Conservation (phyloP, 1,140 invertebrate species). For the Delia radicum region DNA sequence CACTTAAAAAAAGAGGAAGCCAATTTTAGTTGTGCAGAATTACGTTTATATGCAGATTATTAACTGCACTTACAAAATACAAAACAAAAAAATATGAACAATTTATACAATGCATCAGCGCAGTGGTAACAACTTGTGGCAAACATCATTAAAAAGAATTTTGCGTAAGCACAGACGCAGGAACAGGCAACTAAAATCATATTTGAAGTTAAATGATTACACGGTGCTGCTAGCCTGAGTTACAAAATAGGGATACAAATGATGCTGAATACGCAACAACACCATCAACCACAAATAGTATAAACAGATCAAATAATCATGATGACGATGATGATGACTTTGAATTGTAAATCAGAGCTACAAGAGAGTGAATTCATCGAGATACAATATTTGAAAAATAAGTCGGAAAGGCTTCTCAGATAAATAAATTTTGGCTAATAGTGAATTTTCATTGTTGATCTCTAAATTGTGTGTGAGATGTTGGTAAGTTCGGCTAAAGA, state of each 20-base stretch:
- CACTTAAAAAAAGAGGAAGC: slow-evolving; percentile 4
- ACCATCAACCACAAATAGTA: neutral
- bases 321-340: neutral
- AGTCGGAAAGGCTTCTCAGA: no score
- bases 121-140: slow-evolving; percentile 16
- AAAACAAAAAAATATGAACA: neutral
- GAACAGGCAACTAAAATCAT: neutral
- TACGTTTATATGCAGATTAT: slow-evolving; percentile 18
- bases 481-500: no score
- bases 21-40: neutral
- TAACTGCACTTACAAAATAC: neutral
- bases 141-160: slow-evolving; percentile 23
- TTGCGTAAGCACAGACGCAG: slow-evolving; percentile 1
- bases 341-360: no score
- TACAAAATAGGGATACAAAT: neutral
- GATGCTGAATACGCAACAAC: neutral
- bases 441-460: no score
- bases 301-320: no score
- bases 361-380: no score
- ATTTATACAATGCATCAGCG: neutral
- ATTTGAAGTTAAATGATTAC: slow-evolving; percentile 23
- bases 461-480: no score
- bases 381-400: no score
- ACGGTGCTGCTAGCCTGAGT: neutral
- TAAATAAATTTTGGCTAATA: no score